These are phyloP conservation scores for Cynopterus brachyotis DNA, from an alignment of 2,113 vertebrate species.

Conservation along the genomic window DNA sequence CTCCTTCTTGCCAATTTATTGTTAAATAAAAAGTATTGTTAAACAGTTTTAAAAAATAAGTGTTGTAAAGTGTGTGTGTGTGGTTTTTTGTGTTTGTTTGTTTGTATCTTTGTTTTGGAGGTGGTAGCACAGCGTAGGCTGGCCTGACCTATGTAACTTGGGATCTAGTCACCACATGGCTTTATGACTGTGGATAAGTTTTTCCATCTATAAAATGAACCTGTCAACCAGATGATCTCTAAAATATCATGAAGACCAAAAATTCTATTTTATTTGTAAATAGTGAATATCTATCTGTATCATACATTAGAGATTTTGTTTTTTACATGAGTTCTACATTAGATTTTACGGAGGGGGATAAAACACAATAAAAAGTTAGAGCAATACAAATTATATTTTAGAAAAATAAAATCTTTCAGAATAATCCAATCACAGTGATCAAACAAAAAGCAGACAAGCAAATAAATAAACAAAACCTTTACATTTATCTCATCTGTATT, in stretches of 20 bases:
- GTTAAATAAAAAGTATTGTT: background rate
- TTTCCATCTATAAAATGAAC: background rate
- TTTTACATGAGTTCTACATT: background rate
- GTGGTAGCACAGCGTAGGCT: background rate
- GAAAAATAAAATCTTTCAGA: background rate
- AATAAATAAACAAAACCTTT: background rate
- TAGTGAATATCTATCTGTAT: background rate
- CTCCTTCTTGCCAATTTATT: background rate
- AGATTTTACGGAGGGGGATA: background rate
- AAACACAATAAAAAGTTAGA: background rate
- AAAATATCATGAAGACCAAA: background rate
- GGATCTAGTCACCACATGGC: background rate
- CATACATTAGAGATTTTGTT: background rate
- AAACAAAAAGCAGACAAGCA: background rate
- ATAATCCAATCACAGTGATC: background rate
- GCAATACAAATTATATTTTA: background rate
- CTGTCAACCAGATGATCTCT: background rate
- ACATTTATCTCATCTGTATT: background rate
- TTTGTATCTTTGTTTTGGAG: background rate
- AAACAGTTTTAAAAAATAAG: background rate
- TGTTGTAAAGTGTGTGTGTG: background rate
- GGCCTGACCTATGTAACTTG: background rate
- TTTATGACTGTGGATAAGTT: background rate
- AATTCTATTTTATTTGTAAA: background rate
- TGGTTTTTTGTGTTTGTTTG: background rate